Evolutionary conservation across 2,888 invertebrate species (phyloP).

Genomic region (Sarcophaga caerulescens): DNA sequence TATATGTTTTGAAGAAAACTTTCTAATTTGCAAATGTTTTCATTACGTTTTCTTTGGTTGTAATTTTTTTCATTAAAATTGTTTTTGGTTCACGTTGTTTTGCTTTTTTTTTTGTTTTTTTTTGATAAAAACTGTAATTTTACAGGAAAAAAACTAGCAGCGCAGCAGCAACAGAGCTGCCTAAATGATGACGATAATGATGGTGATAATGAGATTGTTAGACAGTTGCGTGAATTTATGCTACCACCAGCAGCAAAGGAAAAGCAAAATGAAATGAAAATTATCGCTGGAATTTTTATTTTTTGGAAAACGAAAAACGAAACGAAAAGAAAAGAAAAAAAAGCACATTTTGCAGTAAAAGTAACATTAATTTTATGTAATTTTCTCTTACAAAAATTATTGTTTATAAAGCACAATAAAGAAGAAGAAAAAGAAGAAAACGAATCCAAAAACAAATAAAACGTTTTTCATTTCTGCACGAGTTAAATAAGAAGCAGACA

Average conservation of each 20-base stretch:
- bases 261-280: constrained; percentile 34
- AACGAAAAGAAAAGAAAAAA: constrained; percentile 20
- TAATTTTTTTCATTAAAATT: constrained; percentile 36
- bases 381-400: constrained; percentile 24
- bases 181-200: background rate
- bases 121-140: constrained; percentile 51
- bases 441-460: background rate
- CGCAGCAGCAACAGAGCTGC: background rate
- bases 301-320: constrained; percentile 4
- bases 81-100: background rate
- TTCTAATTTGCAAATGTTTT: constrained; percentile 59
- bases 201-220: constrained; percentile 24
- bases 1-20: constrained; percentile 12
- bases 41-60: background rate
- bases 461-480: constrained; percentile 43
- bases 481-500: constrained; percentile 33
- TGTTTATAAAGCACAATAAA: background rate
- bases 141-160: background rate
- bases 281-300: constrained; percentile 19
- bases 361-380: constrained; percentile 57
- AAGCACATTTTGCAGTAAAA: constrained; percentile 22
- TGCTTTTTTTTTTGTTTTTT: too few species aligned
- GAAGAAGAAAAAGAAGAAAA: constrained; percentile 11
- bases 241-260: constrained; percentile 7
- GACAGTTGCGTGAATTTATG: constrained; percentile 54